Conservation (phyloP, 2,888 invertebrate genomes). For the Agonopterix arenella region DNA sequence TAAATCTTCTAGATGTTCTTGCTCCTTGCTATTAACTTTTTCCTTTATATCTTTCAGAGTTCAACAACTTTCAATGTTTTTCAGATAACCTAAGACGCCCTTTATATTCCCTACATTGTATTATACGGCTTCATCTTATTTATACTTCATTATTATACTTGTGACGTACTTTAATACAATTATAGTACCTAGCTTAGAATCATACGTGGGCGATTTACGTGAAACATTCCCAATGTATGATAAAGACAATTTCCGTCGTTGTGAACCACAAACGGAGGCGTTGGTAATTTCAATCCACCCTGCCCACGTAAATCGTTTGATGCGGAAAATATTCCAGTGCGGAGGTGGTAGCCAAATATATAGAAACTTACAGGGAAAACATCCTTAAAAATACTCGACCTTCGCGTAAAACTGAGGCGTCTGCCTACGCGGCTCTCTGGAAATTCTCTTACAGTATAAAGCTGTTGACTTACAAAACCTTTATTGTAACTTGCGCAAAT, state of each 20-base stretch:
- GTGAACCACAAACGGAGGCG: slow-evolving; percentile 31
- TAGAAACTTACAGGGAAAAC: slow-evolving; percentile 23
- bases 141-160: too few species aligned
- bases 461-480: too few species aligned
- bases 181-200: neutral
- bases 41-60: slow-evolving; percentile 39
- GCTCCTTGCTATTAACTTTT: slow-evolving; percentile 35
- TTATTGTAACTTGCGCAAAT: neutral
- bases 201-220: slow-evolving; percentile 33
- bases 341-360: slow-evolving; percentile 38
- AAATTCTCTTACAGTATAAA: slow-evolving; percentile 17
- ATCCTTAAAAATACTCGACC: slow-evolving; percentile 32
- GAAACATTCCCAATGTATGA: slow-evolving; percentile 25
- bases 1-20: slow-evolving; percentile 42
- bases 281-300: slow-evolving; percentile 32
- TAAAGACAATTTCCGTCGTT: slow-evolving; percentile 23
- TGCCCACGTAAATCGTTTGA: slow-evolving; percentile 27
- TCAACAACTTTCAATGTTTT: slow-evolving; percentile 39
- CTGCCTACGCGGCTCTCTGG: slow-evolving; percentile 4
- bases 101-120: too few species aligned
- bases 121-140: too few species aligned
- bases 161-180: too few species aligned
- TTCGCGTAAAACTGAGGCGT: slow-evolving; percentile 15
- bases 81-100: slow-evolving; percentile 13
- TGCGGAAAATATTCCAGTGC: slow-evolving; percentile 37